Evolutionary conservation across 1,140 invertebrate genomes (phyloP).

Genomic region (Araneus ventricosus): DNA sequence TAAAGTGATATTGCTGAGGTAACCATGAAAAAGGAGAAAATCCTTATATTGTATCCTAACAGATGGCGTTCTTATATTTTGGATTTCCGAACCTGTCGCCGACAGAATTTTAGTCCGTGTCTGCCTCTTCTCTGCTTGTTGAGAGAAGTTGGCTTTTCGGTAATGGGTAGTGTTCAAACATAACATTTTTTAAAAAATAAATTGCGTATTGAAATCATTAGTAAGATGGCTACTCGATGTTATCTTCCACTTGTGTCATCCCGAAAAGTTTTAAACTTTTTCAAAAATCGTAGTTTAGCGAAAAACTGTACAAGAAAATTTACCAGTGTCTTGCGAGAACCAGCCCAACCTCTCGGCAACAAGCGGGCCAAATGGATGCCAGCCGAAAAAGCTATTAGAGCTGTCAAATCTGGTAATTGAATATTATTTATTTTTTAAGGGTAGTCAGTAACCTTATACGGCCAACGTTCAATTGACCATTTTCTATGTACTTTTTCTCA

Average conservation of each 20-base stretch:
- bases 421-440: constrained; percentile 19
- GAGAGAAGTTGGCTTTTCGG: neutral
- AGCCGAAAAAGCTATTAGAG: constrained; percentile 80
- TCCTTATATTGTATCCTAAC: neutral
- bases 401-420: constrained; percentile 80
- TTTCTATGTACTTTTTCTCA: too few relatives aligned
- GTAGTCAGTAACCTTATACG: too few relatives aligned
- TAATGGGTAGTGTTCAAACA: neutral
- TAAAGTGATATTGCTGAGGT: too few relatives aligned
- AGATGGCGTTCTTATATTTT: constrained; percentile 13
- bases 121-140: neutral
- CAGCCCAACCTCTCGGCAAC: constrained; percentile 80
- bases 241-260: constrained; percentile 47
- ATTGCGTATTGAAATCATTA: neutral
- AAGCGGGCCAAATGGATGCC: constrained; percentile 79
- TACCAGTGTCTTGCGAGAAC: constrained; percentile 79
- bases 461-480: too few relatives aligned
- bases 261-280: constrained; percentile 50
- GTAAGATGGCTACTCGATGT: constrained; percentile 60
- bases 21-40: neutral
- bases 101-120: neutral
- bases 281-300: constrained; percentile 2
- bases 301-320: constrained; percentile 55
- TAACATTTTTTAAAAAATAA: neutral
- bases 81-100: neutral